Base-by-base conservation (phyloP, 2,888 invertebrate genomes). In the Drosophila paranaensis region DNA sequence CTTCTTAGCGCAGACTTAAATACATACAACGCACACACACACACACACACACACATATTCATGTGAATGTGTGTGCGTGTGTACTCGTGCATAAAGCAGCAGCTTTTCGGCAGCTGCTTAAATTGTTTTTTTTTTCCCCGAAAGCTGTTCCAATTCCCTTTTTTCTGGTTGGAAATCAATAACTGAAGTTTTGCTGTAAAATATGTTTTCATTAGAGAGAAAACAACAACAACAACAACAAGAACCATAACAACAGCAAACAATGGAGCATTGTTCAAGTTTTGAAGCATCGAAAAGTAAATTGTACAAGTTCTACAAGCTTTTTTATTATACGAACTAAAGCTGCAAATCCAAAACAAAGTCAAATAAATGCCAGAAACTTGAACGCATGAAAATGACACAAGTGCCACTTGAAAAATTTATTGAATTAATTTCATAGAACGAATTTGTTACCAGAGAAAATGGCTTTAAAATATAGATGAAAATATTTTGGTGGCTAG, bases 1-100 rank as follows among this genome's bases (percentile, higher is more conserved):
- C 63, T 71, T 35, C 42, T 82, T 46, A 71, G 66, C 68, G 77
- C 71, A 74, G 71, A 74, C 82, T 82, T 64, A 71, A 64, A 53
- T 48, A 67, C 53, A 56, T 35, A 25, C 3, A 30, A 16, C 20
- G 1, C 14, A 13, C 11, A 25, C 39, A 14, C 25, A 69, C 46
- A 27, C 55, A 20, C 6, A 25, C 8, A 20, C 27, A 27, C 6
- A 3, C 2, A 43, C 20, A 45, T 14, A 16, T 14, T 27, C 13
- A 16, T 37, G 45, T 20, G 33, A 10, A 8, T 8, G 30, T 33
- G 33, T 35, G 33, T 35, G 61, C 20, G 33, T 11, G 61, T 13
- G 14, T 39, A 50, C 13, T 58, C 42, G 30, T 39, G 37, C 69
- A 50, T 50, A 37, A 45, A 45, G 13, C 58, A 10, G 33, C 33